These are phyloP conservation scores for Piprites chloris DNA, from an alignment of 2,113 vertebrate genomes.

Conservation along the genomic window DNA sequence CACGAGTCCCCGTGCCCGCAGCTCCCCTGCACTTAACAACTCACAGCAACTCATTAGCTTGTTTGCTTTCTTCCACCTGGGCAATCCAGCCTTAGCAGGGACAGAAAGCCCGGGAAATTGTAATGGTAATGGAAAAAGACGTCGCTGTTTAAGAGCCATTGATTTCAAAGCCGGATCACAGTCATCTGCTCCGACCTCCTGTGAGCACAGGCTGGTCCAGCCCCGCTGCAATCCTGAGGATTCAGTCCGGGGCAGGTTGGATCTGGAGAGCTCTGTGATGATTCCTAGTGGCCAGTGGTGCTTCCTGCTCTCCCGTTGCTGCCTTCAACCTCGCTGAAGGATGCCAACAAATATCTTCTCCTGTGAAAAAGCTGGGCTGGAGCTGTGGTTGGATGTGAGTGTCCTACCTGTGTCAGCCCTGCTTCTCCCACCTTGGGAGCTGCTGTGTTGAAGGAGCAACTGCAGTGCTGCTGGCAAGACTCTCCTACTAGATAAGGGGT, in stretches of 20 bases:
- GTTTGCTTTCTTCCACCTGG: neutral
- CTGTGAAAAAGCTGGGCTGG: neutral
- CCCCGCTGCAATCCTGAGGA: neutral
- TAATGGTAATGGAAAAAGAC: neutral
- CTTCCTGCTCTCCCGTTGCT: neutral
- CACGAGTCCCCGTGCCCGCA: neutral
- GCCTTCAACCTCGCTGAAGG: neutral
- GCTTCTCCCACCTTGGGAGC: neutral
- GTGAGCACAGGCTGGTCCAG: neutral
- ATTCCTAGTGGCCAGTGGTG: neutral
- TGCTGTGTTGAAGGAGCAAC: neutral
- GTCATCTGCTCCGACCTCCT: neutral
- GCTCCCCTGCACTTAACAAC: slow-evolving; percentile 42
- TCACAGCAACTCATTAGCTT: slow-evolving; percentile 39
- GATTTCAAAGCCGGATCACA: neutral
- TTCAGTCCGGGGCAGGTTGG: neutral
- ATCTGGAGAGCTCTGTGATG: neutral
- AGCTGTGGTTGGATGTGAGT: neutral
- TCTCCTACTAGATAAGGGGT: neutral
- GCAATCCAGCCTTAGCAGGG: neutral
- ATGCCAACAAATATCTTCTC: neutral
- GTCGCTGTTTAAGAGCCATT: neutral
- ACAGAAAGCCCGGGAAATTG: slow-evolving; percentile 18
- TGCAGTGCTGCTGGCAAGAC: neutral
- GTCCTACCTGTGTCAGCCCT: neutral